phyloP scores from a whole-genome alignment of 2,797 vertebrate genomes.

The Novumbra hubbsi region DNA sequence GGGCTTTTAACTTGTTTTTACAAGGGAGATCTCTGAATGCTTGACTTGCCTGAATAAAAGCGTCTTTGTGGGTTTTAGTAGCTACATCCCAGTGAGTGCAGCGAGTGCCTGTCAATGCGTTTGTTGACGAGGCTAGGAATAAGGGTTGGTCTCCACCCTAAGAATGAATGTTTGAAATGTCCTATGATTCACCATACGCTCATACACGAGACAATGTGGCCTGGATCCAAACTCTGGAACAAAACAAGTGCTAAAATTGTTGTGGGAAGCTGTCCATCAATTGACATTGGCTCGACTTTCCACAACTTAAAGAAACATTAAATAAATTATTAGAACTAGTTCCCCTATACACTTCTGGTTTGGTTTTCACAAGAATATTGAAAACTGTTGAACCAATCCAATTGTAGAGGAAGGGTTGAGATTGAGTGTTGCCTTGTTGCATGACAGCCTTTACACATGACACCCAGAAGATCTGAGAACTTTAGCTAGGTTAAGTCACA shows the following conservation, averaged over 20 bases:
- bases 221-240: background rate
- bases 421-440: too few relatives aligned
- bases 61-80: background rate
- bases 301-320: too few relatives aligned
- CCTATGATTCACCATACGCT: conserved; percentile 9
- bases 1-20: background rate
- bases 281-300: background rate
- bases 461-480: too few relatives aligned
- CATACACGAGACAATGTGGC: background rate
- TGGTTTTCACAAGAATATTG: too few relatives aligned
- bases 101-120: conserved; percentile 29
- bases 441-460: too few relatives aligned
- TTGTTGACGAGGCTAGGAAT: background rate
- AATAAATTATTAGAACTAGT: too few relatives aligned
- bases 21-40: background rate
- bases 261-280: too few relatives aligned
- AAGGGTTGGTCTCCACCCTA: conserved; percentile 22
- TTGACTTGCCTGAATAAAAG: conserved; percentile 6
- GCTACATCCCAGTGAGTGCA: background rate
- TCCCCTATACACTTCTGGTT: too few relatives aligned
- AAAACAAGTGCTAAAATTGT: too few relatives aligned
- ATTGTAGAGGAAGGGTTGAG: too few relatives aligned
- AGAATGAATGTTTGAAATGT: conserved; percentile 34
- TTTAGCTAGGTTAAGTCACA: too few relatives aligned
- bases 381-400: too few relatives aligned